phyloP scores from a whole-genome alignment of 2,888 invertebrate genomes.

The Agrilus cyanescens region DNA sequence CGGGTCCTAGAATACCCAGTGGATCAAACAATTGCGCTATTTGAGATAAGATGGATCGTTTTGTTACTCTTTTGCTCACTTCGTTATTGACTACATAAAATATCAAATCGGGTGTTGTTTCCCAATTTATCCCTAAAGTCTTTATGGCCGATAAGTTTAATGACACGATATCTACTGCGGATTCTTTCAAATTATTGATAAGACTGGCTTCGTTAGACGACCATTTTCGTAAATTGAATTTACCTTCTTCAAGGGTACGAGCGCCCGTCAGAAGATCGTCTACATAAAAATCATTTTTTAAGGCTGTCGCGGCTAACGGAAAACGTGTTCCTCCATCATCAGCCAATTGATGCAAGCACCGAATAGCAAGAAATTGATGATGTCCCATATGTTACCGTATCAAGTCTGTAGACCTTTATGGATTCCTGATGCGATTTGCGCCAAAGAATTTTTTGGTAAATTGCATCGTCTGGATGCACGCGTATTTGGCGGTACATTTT shows the following conservation, averaged over 20 bases:
- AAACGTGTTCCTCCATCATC: constrained; percentile 9
- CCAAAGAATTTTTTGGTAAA: constrained; percentile 10
- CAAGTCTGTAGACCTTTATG: constrained; percentile 6
- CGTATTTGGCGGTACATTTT: constrained; percentile 9
- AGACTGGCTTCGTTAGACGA: background rate
- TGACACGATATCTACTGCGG: too few species aligned
- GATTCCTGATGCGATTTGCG: constrained; percentile 1
- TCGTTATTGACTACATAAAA: too few species aligned
- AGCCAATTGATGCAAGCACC: constrained; percentile 16
- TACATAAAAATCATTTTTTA: constrained; percentile 19
- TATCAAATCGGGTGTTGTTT: too few species aligned
- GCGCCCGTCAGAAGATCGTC: constrained; percentile 20
- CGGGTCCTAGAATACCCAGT: too few species aligned
- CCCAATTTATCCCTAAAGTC: too few species aligned
- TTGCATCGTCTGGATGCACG: constrained; percentile 6
- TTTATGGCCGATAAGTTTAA: too few species aligned
- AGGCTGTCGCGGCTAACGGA: constrained; percentile 11
- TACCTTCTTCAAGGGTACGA: constrained; percentile 9
- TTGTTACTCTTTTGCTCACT: too few species aligned
- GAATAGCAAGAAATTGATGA: constrained; percentile 13
- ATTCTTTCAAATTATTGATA: too few species aligned
- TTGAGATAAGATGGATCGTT: too few species aligned
- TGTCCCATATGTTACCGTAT: constrained; percentile 12
- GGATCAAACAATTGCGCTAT: too few species aligned
- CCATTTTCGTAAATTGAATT: background rate